Evolutionary conservation across 2,113 vertebrate species (phyloP), one percentile per base, ranked within the genome.

Genomic region (Hippopotamus amphibius): DNA sequence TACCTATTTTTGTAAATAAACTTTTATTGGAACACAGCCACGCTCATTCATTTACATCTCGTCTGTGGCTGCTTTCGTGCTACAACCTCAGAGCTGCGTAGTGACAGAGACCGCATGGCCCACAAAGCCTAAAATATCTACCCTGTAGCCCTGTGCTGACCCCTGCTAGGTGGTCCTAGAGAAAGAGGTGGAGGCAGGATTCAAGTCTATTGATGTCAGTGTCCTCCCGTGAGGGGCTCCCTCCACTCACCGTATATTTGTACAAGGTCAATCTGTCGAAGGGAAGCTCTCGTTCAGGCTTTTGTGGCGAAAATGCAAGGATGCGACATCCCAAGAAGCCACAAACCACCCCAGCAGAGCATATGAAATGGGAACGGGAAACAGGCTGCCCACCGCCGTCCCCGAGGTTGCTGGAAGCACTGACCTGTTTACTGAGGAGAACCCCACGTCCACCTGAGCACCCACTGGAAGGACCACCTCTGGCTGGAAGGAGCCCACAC

Each of bases 1-100:
- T n/a, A 9, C 50, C 37, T 66, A 65, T 28, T 72, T 93, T 71
- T 41, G 21, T 92, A 57, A 93, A 79, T 84, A 79, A 95, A 74
- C 68, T 66, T 86, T 92, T 77, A 30, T 5, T 41, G 19, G 46
- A 72, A 83, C 53, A 80, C 26, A 85, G 30, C 50, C 50, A 88
- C 0, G 1, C 26, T 77, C 8, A 48, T 63, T 63, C 6, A 1
- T 79, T 80, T 53, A 48, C 2, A 21, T 53, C 26, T 3, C 37
- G 22, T 71, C 69, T 22, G 1, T 15, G 61, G 69, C 5, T 41
- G 41, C 46, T 85, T 91, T 92, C 81, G 8, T 55, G 79, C 61
- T 71, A 55, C 81, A 37, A 3, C 30, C 37, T 69, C n/a, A 30
- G 17, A 50, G 11, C 0, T 5, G 16, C 61, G 24, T 22, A 17